Base-by-base conservation (phyloP, 2,113 vertebrate species). In the Sander lucioperca region DNA sequence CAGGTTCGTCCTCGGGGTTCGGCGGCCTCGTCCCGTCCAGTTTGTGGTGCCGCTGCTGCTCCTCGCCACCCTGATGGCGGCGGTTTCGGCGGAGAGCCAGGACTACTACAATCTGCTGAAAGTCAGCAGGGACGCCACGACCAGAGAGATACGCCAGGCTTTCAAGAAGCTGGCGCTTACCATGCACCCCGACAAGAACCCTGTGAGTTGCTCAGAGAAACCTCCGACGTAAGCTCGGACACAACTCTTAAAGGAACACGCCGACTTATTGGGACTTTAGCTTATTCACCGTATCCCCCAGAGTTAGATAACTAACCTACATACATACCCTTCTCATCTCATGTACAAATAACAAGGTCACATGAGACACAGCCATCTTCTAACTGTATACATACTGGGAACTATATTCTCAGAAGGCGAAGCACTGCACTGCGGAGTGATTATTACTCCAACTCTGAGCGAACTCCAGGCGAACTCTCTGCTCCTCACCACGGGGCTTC, bases 131-230 rank as follows among this genome's bases (percentile, higher is more conserved):
- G 98, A 97, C 79, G 96, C 97, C n/a, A 97, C 94, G 12, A 98
- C 95, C 66, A 96, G 97, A 91, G 97, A 99, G 94, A 98, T 99
- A 77, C 93, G 98, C 65, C 97, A 96, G 71, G 98, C 97, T 2
- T 99, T 99, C 88, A 99, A 99, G 93, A 98, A 97, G 91, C 93
- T 99, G 74, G 98, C 98, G 1, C 94, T 99, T 33, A 98, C 96
- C 69, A 96, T 99, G 92, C 98, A 99, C 92, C 98, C 98, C n/a
- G 98, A 99, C 91, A 99, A 99, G 92, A 99, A 99, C 88, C 97
- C 97, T 19, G 98, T 99, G 85, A 94, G 97, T 96, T 16, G 10
- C 33, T 1, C 11, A 1, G 47, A 79, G 19, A 72, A 16, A 30
- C 4, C 2, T 1, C 12, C 19, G 21, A 36, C 12, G 5, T 10